Evolutionary conservation across 2,797 vertebrate genomes (phyloP).

Genomic region (Hyperoplus immaculatus): DNA sequence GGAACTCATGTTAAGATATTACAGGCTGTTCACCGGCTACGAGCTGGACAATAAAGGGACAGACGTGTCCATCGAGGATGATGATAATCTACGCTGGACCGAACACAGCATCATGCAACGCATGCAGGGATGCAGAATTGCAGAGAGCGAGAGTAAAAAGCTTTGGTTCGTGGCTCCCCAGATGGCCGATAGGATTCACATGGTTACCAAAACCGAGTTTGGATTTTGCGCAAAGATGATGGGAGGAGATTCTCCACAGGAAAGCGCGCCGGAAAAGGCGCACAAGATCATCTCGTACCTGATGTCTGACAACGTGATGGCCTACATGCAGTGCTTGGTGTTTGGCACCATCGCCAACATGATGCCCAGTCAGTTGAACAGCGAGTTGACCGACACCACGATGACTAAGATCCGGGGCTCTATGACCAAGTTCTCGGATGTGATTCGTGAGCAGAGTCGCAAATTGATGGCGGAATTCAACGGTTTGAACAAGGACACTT

Average conservation of each 20-base stretch:
- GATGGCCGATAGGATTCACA: too few species aligned
- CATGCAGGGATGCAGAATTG: too few species aligned
- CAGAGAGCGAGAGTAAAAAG: too few species aligned
- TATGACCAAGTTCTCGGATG: neutral
- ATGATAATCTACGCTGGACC: too few species aligned
- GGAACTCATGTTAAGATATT: neutral
- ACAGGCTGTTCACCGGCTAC: slow-evolving; percentile 12
- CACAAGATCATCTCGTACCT: neutral
- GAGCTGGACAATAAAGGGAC: neutral
- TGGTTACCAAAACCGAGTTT: too few species aligned
- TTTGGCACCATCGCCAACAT: neutral
- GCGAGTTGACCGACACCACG: neutral
- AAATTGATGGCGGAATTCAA: neutral
- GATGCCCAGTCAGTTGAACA: neutral
- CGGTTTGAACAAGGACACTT: neutral
- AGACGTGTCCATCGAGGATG: too few species aligned
- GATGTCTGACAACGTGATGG: neutral
- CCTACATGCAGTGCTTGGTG: neutral
- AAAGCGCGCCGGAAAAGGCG: fast-evolving
- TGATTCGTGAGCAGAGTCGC: neutral
- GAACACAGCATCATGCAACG: too few species aligned
- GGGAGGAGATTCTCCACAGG: fast-evolving
- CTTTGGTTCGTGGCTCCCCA: too few species aligned
- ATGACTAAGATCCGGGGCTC: neutral
- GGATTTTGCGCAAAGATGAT: neutral